phyloP scores from a whole-genome alignment of 1,140 invertebrate species.

The Sipha flava region DNA sequence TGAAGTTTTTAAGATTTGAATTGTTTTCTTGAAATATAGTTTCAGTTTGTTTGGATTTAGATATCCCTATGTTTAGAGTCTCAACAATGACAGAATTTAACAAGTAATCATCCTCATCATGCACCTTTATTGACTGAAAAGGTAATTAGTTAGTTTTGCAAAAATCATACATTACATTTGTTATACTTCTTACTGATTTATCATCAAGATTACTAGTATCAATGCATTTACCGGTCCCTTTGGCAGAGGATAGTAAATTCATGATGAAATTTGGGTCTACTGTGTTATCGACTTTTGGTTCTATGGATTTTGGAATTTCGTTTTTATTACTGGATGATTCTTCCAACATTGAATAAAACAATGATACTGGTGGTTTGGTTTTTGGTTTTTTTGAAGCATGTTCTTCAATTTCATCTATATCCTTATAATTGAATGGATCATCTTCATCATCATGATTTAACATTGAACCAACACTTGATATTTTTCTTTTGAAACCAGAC shows the following conservation, averaged over 20 bases:
- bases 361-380: not conserved
- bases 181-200: not conserved
- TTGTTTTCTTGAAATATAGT: not conserved
- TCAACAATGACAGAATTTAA: not conserved
- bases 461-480: not conserved
- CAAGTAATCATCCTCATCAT: not conserved
- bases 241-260: not conserved
- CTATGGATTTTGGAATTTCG: not conserved
- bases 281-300: not conserved
- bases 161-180: not conserved
- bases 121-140: not conserved
- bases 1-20: constrained; percentile 12
- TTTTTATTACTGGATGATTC: not conserved
- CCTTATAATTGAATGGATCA: not conserved
- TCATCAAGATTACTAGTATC: not conserved
- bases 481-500: not conserved
- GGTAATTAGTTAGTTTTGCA: not conserved
- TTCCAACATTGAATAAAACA: not conserved
- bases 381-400: not conserved
- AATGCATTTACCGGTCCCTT: not conserved
- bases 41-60: not conserved
- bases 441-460: not conserved
- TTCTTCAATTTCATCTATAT: constrained; percentile 16
- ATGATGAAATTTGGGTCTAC: not conserved
- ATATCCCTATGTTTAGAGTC: not conserved